Evolutionary conservation across 2,888 invertebrate genomes (phyloP), one percentile per base, ranked within the genome.

Genomic region (Anarsia innoxiella): DNA sequence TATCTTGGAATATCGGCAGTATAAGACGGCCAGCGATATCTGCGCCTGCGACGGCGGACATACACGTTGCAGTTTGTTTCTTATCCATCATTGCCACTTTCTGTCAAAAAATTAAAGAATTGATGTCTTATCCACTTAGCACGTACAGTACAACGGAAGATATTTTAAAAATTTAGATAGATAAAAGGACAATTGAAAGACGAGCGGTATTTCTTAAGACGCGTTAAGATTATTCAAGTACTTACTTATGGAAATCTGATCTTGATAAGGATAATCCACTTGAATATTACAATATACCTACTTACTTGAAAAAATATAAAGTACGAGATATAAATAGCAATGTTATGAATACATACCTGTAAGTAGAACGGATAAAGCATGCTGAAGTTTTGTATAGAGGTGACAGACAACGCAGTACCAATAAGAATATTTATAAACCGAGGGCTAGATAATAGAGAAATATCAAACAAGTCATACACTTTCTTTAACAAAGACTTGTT

Each of bases 331-430:
- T n/a, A n/a, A n/a, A n/a, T n/a, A n/a, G n/a, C n/a, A n/a, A n/a
- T n/a, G n/a, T n/a, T 3, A 19, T 19, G 3, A 19, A 5, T 5
- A 5, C 19, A 48, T 71, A 87, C 87, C 75, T 88, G 87, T 23
- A 92, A 73, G 57, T 90, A 91, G 52, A 89, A 88, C 3, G 92
- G 92, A 49, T 86, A 90, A 23, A 92, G 71, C 85, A 92, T 88
- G 41, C 90, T 89, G 56, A 91, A 92, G 56, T 90, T 90, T 38
- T 90, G 87, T 31, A 90, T 88, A 0, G 91, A 89, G 4, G 90
- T 89, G 35, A 91, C 90, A 3, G 88, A 88, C 13, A 91, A 59
- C 0, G 90, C 89, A 39, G 91, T 85, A 26, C 91, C 92, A 25
- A 90, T 71, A 35, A 90, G 86, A 15, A 92, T 88, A 56, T 90